phyloP scores from a whole-genome alignment of 2,888 invertebrate genomes.

The Aethes cnicana region DNA sequence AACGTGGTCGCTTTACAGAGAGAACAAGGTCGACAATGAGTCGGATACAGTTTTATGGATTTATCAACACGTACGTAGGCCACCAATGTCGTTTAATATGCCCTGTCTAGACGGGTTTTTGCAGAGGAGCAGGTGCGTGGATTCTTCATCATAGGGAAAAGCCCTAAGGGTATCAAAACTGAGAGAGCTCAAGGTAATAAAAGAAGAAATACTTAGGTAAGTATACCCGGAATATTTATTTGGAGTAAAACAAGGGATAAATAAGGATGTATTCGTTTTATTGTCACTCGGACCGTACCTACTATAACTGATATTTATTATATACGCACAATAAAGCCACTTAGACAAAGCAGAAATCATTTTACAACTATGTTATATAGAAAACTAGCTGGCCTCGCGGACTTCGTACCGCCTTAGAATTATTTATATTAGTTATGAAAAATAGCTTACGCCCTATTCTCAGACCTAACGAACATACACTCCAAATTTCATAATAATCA shows the following conservation, averaged over 20 bases:
- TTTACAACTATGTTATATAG: no score
- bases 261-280: neutral
- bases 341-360: no score
- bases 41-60: conserved; percentile 40
- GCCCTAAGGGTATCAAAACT: conserved; percentile 21
- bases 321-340: no score
- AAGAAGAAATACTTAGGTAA: conserved; percentile 29
- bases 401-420: no score
- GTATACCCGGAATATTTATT: conserved; percentile 2
- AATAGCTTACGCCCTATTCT: no score
- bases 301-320: no score
- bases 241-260: neutral
- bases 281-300: no score
- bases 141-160: conserved; percentile 35
- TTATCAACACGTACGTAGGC: conserved; percentile 47
- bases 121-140: conserved; percentile 54
- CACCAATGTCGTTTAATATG: conserved; percentile 44
- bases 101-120: conserved; percentile 73
- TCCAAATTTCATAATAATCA: no score
- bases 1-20: conserved; percentile 36
- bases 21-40: conserved; percentile 49
- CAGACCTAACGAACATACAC: no score
- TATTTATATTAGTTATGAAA: no score
- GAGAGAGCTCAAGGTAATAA: conserved; percentile 26
- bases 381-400: no score